Conservation (phyloP, 2,888 invertebrate species). For the Oligia fasciuncula region DNA sequence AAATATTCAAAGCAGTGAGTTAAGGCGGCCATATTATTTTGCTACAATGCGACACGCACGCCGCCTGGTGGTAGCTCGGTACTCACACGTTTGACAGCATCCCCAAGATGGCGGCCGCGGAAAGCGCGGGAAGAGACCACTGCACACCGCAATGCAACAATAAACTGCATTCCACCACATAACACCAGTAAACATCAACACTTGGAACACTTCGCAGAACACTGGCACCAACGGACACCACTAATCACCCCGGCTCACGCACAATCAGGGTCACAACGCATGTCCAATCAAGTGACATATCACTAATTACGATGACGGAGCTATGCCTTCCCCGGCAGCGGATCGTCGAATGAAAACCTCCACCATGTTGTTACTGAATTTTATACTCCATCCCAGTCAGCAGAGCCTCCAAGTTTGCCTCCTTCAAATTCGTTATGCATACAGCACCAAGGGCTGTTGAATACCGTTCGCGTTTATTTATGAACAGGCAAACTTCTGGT, state of each 20-base stretch:
- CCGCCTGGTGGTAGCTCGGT: constrained; percentile 82
- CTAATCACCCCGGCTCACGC: constrained; percentile 32
- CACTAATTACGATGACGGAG: constrained; percentile 85
- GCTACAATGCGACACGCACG: constrained; percentile 82
- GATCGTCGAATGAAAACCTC: constrained; percentile 89
- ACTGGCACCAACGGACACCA: constrained; percentile 9
- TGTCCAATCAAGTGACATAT: constrained; percentile 68
- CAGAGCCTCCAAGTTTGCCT: constrained; percentile 91
- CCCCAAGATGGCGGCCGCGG: constrained; percentile 83
- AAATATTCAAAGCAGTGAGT: constrained; percentile 85
- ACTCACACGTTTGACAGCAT: constrained; percentile 80
- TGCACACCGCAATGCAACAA: constrained; percentile 73
- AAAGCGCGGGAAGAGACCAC: constrained; percentile 67
- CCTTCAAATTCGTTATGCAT: constrained; percentile 91
- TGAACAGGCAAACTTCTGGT: constrained; percentile 91
- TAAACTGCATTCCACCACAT: constrained; percentile 73
- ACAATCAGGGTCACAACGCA: constrained; percentile 65
- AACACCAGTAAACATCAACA: constrained; percentile 46
- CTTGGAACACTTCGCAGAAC: constrained; percentile 45
- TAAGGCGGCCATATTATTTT: constrained; percentile 82
- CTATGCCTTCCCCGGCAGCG: constrained; percentile 89
- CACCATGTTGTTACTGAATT: constrained; percentile 90
- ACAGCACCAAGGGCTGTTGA: constrained; percentile 91
- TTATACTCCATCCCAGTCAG: constrained; percentile 90
- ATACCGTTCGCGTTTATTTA: constrained; percentile 91